Conservation (phyloP, 2,797 vertebrate genomes). For the Pagetopsis macropterus region DNA sequence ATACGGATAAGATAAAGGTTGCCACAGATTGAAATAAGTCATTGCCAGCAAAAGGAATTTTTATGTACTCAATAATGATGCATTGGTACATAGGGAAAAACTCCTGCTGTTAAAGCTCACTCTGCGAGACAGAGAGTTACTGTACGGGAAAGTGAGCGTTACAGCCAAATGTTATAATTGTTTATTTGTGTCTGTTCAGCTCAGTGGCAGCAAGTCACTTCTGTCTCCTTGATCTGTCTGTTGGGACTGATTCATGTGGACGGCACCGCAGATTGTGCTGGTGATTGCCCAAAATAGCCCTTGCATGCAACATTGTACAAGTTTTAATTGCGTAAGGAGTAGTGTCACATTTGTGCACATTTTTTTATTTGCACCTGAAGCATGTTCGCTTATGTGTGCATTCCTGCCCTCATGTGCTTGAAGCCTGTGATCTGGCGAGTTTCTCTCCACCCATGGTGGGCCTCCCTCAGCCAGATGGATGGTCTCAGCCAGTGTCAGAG, state of each 20-base stretch:
- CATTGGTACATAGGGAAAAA: constrained; percentile 40
- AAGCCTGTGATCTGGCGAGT: constrained; percentile 59
- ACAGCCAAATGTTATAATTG: constrained; percentile 61
- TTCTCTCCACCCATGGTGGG: constrained; percentile 71
- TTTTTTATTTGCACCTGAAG: constrained; percentile 19
- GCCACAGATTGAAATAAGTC: constrained; percentile 37
- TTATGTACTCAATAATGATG: constrained; percentile 43
- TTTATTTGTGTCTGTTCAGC: constrained; percentile 73
- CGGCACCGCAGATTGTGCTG: constrained; percentile 62
- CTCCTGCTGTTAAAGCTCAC: constrained; percentile 38
- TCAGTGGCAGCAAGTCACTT: constrained; percentile 67
- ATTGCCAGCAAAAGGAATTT: constrained; percentile 36
- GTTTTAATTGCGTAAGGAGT: constrained; percentile 10
- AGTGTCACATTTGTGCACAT: constrained; percentile 5
- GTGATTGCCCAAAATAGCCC: constrained; percentile 60
- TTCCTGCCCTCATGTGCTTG: constrained; percentile 54
- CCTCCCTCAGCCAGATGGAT: constrained; percentile 82
- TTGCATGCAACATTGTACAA: constrained; percentile 22
- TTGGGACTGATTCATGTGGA: constrained; percentile 68
- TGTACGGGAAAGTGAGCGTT: constrained; percentile 50
- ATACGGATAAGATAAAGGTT: constrained; percentile 41
- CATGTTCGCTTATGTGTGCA: constrained; percentile 32
- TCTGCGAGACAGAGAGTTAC: constrained; percentile 43
- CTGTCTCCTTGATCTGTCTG: constrained; percentile 60
- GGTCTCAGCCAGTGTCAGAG: constrained; percentile 80